Evolutionary conservation across 2,888 invertebrate species (phyloP).

Genomic region (Drosophila neonasuta): DNA sequence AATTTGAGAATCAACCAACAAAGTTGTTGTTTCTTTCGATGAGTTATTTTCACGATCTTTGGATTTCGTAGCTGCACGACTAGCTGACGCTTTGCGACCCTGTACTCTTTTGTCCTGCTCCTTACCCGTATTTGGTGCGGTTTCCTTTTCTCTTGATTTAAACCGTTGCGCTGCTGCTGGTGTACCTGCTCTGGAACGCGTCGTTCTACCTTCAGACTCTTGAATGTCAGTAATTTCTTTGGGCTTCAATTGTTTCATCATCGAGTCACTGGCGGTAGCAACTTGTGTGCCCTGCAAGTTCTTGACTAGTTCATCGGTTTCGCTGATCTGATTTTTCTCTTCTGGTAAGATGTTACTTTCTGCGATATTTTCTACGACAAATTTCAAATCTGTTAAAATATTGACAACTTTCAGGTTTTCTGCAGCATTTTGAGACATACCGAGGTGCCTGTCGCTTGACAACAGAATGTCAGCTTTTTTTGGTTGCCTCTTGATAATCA

Average conservation of each 20-base stretch:
- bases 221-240: neutral
- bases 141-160: conserved; percentile 2
- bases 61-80: neutral
- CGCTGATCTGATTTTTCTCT: neutral
- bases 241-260: neutral
- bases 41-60: neutral
- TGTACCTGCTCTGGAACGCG: conserved; percentile 4
- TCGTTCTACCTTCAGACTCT: conserved; percentile 3
- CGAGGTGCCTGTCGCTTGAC: neutral
- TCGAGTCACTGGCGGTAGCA: neutral
- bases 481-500: neutral
- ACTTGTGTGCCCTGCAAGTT: neutral
- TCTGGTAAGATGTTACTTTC: neutral
- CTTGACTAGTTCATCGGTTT: neutral
- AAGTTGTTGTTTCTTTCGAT: neutral
- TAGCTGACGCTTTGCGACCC: neutral
- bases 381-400: neutral
- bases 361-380: neutral
- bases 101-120: neutral
- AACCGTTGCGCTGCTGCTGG: neutral
- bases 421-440: neutral
- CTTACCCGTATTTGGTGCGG: neutral
- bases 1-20: neutral
- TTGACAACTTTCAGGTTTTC: neutral
- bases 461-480: neutral